Evolutionary conservation across 1,140 invertebrate species (phyloP).

Genomic region (Rhagoletis zephyria): DNA sequence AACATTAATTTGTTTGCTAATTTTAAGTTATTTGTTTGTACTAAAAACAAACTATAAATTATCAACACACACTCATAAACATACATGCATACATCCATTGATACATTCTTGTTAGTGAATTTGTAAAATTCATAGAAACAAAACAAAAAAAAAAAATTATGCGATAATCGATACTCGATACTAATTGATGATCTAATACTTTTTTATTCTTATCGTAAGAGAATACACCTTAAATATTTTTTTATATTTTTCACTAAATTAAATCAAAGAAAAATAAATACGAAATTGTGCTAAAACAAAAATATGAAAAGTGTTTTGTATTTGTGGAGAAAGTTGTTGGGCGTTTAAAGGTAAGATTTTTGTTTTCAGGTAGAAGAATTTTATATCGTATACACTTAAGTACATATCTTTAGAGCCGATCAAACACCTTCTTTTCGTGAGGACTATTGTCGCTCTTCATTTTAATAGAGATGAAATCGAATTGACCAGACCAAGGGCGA

Average conservation of each 20-base stretch:
- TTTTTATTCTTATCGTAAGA: slow-evolving; percentile 3
- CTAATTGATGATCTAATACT: slow-evolving; percentile 59
- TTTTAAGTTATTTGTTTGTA: neutral
- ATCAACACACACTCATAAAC: neutral
- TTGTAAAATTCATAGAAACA: slow-evolving; percentile 33
- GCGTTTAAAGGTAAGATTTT: too few relatives aligned
- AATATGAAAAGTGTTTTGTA: neutral
- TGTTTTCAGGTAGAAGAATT: too few relatives aligned
- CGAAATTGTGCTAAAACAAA: neutral
- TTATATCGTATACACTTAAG: too few relatives aligned
- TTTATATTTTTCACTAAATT: slow-evolving; percentile 58
- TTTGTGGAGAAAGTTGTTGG: neutral
- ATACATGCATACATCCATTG: neutral
- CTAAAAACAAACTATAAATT: neutral
- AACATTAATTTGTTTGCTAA: neutral
- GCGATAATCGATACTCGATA: slow-evolving; percentile 58
- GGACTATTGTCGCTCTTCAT: too few relatives aligned
- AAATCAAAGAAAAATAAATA: slow-evolving; percentile 61
- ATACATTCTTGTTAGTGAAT: slow-evolving; percentile 36
- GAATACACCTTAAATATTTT: slow-evolving; percentile 33
- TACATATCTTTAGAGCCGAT: too few relatives aligned
- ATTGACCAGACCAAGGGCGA: too few relatives aligned
- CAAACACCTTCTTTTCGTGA: too few relatives aligned
- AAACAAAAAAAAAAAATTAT: slow-evolving; percentile 7
- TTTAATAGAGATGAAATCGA: too few relatives aligned